Base-by-base conservation (phyloP, 2,888 invertebrate species). In the Oxyscelio sp. region DNA sequence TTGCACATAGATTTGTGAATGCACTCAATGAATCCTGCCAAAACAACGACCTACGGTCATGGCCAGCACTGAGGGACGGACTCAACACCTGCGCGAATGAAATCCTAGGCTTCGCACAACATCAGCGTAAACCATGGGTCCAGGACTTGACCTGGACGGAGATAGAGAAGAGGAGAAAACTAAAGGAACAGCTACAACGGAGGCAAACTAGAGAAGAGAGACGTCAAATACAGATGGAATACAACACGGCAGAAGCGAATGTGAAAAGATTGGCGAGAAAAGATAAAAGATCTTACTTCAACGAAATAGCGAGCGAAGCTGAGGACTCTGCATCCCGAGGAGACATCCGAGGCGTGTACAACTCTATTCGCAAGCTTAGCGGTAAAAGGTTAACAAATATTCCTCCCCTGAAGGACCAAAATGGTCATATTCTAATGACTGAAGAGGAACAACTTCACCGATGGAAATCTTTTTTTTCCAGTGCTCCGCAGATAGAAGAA, bases 121-220 rank as follows among this genome's bases (percentile, higher is more conserved):
- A 13, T 19, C 15, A 58, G 19, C 15, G 31, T 19, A 58, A 58
- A 13, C 9, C 15, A 21, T 58, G 38, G 58, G 38, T 58, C 38
- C 17, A 21, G 4, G 38, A 58, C 3, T 4, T 19, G 1, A 58
- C 38, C 19, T 38, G 45, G 31, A 31, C 43, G 9, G 27, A 58
- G 11, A 70, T 70, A 70, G 70, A 56, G 45, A n/a, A 4, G 21
- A 43, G 58, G 45, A 70, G 13, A 27, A 68, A 52, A 15, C n/a
- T 65, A 31, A 50, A 65, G 50, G 11, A 15, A 6, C 50, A 0
- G 9, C 19, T 66, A 38, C 21, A 52, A n/a, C 34, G 38, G 21
- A 22, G 15, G 15, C 34, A 52, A 8, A 66, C 13, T 0, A 34
- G 15, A 38, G 52, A 38, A 1, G 50, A 52, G 22, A 52, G 52